Conservation (phyloP, 2,797 vertebrate species). For the Catamblyrhynchus diadema region DNA sequence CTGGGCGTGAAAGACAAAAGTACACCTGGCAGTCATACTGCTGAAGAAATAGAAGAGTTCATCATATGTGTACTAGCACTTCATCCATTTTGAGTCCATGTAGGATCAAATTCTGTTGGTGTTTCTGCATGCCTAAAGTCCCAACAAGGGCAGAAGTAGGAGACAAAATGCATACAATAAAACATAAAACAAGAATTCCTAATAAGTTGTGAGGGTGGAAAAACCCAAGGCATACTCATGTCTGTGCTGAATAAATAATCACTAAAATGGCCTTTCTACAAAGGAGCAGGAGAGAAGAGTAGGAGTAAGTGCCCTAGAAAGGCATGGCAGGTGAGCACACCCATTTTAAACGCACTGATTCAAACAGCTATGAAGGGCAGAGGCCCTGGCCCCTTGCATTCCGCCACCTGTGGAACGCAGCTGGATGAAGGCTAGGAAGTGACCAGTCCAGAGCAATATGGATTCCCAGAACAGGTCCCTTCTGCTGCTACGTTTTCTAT, state of each 20-base stretch:
- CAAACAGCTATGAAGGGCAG: neutral
- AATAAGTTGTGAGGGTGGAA: neutral
- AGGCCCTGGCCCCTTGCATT: neutral
- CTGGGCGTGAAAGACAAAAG: neutral
- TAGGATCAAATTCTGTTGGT: neutral
- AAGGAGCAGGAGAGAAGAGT: neutral
- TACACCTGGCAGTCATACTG: neutral
- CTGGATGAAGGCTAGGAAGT: neutral
- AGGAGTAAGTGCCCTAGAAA: neutral
- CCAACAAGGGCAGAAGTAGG: fast-evolving
- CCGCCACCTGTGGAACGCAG: fast-evolving
- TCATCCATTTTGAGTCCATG: neutral
- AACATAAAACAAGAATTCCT: neutral
- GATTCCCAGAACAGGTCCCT: neutral
- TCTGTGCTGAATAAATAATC: neutral
- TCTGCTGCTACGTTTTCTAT: neutral
- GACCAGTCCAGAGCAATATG: neutral
- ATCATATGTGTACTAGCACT: fast-evolving
- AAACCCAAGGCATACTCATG: neutral
- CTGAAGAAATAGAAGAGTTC: neutral
- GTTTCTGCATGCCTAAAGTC: neutral
- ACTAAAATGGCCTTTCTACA: neutral
- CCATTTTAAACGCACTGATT: neutral
- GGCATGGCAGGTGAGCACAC: neutral
- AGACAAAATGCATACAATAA: neutral